Percentiles rank a stretch among this genome's conserved stretches.
phyloP scores from a whole-genome alignment of 2,797 vertebrate genomes.

The Pseudomugil tenellus region DNA sequence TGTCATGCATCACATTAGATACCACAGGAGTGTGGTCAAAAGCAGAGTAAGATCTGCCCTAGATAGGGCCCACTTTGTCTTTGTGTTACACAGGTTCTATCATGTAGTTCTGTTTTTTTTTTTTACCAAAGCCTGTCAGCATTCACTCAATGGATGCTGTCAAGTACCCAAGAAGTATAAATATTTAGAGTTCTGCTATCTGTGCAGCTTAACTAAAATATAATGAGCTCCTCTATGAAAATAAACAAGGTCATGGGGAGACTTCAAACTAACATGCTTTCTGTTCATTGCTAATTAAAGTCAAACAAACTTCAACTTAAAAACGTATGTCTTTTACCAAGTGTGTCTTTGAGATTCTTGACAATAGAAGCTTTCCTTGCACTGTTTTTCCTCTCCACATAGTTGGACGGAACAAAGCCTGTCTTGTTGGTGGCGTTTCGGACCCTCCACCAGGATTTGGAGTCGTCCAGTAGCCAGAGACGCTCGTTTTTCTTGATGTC shows the following conservation, averaged over 20 bases:
- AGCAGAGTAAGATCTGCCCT: slow-evolving; percentile 15
- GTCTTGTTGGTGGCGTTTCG: slow-evolving; percentile 93
- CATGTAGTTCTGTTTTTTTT: no score
- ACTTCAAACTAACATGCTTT: slow-evolving; percentile 10
- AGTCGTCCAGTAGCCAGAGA: slow-evolving; percentile 92
- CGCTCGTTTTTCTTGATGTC: slow-evolving; percentile 96
- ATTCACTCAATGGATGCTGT: background rate
- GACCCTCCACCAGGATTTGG: slow-evolving; percentile 94
- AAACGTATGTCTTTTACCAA: slow-evolving; percentile 79
- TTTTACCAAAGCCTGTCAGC: background rate
- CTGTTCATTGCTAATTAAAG: background rate
- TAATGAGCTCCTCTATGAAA: slow-evolving; percentile 6
- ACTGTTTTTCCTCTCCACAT: slow-evolving; percentile 93
- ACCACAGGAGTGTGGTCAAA: slow-evolving; percentile 48
- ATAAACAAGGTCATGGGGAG: slow-evolving; percentile 22
- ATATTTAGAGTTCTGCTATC: slow-evolving; percentile 31
- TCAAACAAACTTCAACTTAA: slow-evolving; percentile 25
- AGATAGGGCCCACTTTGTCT: slow-evolving; percentile 11
- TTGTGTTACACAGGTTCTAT: slow-evolving; percentile 9
- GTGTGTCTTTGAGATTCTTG: slow-evolving; percentile 93
- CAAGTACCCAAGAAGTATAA: slow-evolving; percentile 7
- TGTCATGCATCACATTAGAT: background rate
- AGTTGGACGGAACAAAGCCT: slow-evolving; percentile 93
- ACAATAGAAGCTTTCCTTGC: slow-evolving; percentile 93
- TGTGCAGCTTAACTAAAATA: slow-evolving; percentile 4